Evolutionary conservation across 2,888 invertebrate genomes (phyloP), one percentile per base, ranked within the genome.

Genomic region (Morinoia aosen): DNA sequence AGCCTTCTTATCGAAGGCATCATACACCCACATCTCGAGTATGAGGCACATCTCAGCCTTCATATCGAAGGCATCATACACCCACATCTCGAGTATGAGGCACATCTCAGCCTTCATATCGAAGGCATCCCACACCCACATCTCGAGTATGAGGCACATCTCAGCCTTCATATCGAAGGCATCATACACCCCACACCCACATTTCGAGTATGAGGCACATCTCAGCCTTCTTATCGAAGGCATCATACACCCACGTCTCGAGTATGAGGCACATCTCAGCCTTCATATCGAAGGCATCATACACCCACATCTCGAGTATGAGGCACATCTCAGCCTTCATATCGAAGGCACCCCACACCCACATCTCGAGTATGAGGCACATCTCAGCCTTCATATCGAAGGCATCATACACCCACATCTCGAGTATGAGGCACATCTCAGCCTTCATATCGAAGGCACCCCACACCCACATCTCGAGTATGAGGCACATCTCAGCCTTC

Each of bases 301-400:
- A 99, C 48, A 48, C 48, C 48, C 2, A n/a, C n/a, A n/a, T n/a
- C n/a, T n/a, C n/a, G n/a, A n/a, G n/a, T n/a, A n/a, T n/a, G n/a
- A n/a, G n/a, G n/a, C 48, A 48, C 48, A 48, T 5, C 48, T n/a
- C n/a, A n/a, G n/a, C n/a, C n/a, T n/a, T n/a, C n/a, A n/a, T n/a
- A n/a, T n/a, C n/a, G 5, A 2, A 48, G 3, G 5, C 48, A 48
- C 48, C 48, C 48, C 48, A 48, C 48, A 98, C 99, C 98, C 98
- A 99, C 99, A 99, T 98, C 98, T 99, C 99, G 96, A 99, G 98
- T 97, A 99, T 98, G 97, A 99, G 98, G 97, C 99, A 99, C 98
- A 99, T 99, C 97, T 98, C 98, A 97, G 98, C 98, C 97, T 98
- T 98, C 97, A 98, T 98, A 97, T 99, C 99, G 97, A 99, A 99